Percentiles rank a stretch among this genome's conserved stretches.
phyloP scores from a whole-genome alignment of 2,888 invertebrate species.

The Pammene aurita region DNA sequence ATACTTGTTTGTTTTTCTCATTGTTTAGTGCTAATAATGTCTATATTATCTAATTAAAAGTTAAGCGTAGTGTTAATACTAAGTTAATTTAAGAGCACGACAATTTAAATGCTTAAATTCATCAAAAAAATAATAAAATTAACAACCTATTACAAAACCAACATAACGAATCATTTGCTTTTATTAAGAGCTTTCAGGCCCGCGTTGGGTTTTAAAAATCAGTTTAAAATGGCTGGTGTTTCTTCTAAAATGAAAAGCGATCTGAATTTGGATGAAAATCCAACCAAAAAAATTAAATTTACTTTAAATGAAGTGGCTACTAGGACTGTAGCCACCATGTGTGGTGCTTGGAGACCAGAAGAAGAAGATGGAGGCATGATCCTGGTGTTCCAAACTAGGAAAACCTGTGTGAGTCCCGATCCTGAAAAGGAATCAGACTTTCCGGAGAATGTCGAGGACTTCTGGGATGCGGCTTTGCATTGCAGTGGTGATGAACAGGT shows the following conservation, averaged over 20 bases:
- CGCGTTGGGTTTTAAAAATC: constrained; percentile 36
- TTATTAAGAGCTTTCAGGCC: constrained; percentile 4
- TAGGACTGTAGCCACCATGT: constrained; percentile 79
- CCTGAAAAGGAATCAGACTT: constrained; percentile 69
- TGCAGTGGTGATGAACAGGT: constrained; percentile 66
- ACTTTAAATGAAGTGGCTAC: constrained; percentile 46
- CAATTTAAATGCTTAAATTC: constrained; percentile 41
- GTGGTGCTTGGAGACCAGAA: constrained; percentile 78
- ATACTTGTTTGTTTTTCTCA: constrained; percentile 10
- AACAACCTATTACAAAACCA: neutral
- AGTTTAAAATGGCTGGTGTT: constrained; percentile 56
- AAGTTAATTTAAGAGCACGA: constrained; percentile 10
- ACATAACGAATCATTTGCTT: constrained; percentile 4
- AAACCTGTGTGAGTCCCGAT: constrained; percentile 71
- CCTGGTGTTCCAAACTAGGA: constrained; percentile 69
- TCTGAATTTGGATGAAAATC: constrained; percentile 53
- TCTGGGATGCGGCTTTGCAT: constrained; percentile 69
- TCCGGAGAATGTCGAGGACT: constrained; percentile 78
- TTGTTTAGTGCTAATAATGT: neutral
- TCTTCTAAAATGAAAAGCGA: constrained; percentile 57
- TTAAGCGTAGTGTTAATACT: neutral
- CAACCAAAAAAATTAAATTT: constrained; percentile 67
- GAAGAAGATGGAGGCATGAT: constrained; percentile 77
- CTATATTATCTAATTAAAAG: neutral
- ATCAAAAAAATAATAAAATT: constrained; percentile 26